Conservation (phyloP, 1,140 invertebrate genomes). For the Delia radicum region DNA sequence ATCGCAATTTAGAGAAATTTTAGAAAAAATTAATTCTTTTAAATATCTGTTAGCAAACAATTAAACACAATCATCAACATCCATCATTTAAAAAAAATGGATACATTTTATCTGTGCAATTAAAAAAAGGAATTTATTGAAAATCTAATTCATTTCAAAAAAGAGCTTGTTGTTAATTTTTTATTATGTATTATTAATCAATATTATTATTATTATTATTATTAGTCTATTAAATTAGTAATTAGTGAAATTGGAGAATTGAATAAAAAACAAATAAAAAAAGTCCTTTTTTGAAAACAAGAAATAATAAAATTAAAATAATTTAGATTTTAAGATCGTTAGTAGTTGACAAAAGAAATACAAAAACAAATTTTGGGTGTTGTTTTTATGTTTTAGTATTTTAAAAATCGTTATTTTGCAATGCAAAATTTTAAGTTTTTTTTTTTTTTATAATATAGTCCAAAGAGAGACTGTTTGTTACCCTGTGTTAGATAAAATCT, state of each 20-base stretch:
- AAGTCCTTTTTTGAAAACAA: neutral
- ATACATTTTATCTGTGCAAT: neutral
- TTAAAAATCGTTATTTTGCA: neutral
- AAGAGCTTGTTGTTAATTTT: constrained; percentile 4
- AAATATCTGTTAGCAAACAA: neutral
- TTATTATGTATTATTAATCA: neutral
- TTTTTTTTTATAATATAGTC: no score
- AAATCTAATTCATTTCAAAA: neutral
- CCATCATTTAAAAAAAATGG: neutral
- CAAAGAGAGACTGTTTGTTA: constrained; percentile 4
- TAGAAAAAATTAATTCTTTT: neutral
- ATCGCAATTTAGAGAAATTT: no score
- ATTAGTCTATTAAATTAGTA: constrained; percentile 5
- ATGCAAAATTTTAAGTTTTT: neutral
- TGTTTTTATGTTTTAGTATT: neutral
- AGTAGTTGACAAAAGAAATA: neutral
- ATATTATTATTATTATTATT: neutral
- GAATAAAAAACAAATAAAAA: neutral
- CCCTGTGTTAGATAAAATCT: neutral
- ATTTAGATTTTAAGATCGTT: neutral
- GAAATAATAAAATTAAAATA: neutral
- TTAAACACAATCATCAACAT: neutral
- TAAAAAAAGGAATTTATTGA: neutral
- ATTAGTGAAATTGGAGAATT: neutral
- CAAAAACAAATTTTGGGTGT: constrained; percentile 1